A percentile compares a stretch with the other conserved stretches of the same genome.
Evolutionary conservation across 2,113 vertebrate species (phyloP).

Genomic region (Holacanthus passer): DNA sequence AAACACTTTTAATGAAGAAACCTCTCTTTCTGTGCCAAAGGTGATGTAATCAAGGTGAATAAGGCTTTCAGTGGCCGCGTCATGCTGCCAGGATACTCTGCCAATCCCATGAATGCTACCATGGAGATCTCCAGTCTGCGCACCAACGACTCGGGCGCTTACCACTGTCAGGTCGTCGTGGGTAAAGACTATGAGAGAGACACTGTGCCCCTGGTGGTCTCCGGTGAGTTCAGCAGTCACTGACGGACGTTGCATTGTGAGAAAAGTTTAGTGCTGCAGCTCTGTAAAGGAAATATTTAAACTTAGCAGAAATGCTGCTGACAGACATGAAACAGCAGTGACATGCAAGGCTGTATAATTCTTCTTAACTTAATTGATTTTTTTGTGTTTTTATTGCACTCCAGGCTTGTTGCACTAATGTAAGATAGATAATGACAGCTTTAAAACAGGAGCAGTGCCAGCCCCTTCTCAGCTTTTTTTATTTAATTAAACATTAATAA

Average conservation of each 20-base stretch:
- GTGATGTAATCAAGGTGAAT: slow-evolving; percentile 90
- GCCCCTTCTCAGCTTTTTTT: not conserved
- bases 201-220: slow-evolving; percentile 91
- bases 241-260: not conserved
- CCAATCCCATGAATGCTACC: slow-evolving; percentile 87
- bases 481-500: slow-evolving; percentile 49
- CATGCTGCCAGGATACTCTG: slow-evolving; percentile 87
- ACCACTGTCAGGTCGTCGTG: slow-evolving; percentile 91
- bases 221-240: slow-evolving; percentile 85
- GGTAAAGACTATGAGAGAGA: slow-evolving; percentile 93
- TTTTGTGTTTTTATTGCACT: slow-evolving; percentile 19
- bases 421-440: slow-evolving; percentile 23
- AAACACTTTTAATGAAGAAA: slow-evolving; percentile 40
- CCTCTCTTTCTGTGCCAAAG: slow-evolving; percentile 86
- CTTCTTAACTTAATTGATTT: slow-evolving; percentile 23
- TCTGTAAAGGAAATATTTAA: slow-evolving; percentile 34
- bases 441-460: slow-evolving; percentile 25
- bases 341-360: slow-evolving; percentile 12
- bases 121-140: slow-evolving; percentile 87
- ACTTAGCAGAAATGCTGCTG: slow-evolving; percentile 6
- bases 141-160: slow-evolving; percentile 92
- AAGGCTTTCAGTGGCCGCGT: slow-evolving; percentile 89
- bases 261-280: slow-evolving; percentile 35
- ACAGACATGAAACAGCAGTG: not conserved
- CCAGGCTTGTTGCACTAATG: slow-evolving; percentile 34